Conservation (phyloP, 1,140 invertebrate genomes). For the Sesamia nonagrioides region DNA sequence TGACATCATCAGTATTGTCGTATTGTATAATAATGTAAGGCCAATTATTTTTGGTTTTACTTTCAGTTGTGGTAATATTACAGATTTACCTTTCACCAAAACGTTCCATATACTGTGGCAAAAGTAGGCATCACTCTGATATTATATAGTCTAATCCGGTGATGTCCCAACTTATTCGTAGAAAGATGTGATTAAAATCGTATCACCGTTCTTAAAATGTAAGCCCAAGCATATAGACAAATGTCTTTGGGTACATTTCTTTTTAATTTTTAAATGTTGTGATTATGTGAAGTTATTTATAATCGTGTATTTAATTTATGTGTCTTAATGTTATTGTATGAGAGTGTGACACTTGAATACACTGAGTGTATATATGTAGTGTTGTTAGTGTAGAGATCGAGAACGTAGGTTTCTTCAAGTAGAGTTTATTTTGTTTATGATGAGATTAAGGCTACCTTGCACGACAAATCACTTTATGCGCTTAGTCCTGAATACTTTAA, state of each 20-base stretch:
- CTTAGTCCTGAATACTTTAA: no score
- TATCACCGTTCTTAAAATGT: neutral
- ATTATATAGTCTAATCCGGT: neutral
- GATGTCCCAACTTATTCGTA: neutral
- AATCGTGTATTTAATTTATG: neutral
- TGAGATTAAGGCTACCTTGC: no score
- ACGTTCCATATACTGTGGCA: no score
- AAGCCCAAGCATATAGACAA: neutral
- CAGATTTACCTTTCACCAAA: no score
- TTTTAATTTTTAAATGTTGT: conserved; percentile 1
- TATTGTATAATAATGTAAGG: no score
- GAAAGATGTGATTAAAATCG: neutral
- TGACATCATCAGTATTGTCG: no score
- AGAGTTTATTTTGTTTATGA: no score
- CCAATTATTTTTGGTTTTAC: no score
- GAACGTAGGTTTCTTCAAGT: no score
- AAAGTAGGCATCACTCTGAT: neutral
- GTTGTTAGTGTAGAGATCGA: neutral
- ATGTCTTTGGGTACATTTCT: neutral
- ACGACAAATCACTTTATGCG: no score
- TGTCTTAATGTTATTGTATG: neutral
- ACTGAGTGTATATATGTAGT: conserved; percentile 3
- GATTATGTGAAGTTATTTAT: conserved; percentile 27
- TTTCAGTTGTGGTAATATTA: no score
- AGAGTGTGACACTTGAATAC: neutral